phyloP scores from a whole-genome alignment of 2,888 invertebrate genomes.

The Melanchra persicariae region DNA sequence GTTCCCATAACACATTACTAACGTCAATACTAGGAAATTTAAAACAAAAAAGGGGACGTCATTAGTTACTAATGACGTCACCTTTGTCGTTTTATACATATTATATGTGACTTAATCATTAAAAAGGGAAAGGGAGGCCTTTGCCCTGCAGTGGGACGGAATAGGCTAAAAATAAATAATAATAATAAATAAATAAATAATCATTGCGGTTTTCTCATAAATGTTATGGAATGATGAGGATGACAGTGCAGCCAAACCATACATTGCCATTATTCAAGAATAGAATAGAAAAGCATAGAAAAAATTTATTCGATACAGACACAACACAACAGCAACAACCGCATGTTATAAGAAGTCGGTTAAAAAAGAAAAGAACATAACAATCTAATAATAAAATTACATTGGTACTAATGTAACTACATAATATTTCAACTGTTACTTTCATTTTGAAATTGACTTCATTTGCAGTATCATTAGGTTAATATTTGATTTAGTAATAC shows the following conservation, averaged over 20 bases:
- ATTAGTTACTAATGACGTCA: constrained; percentile 42
- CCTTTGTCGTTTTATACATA: constrained; percentile 23
- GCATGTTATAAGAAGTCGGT: too few species aligned
- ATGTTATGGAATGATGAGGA: not conserved
- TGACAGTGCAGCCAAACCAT: not conserved
- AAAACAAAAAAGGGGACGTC: too few species aligned
- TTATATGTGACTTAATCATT: not conserved
- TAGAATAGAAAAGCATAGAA: too few species aligned
- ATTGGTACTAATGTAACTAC: not conserved
- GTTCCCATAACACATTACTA: constrained; percentile 30
- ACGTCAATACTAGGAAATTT: constrained; percentile 43
- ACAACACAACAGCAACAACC: too few species aligned
- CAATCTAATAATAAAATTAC: not conserved
- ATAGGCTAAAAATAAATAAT: too few species aligned
- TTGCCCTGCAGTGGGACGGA: too few species aligned
- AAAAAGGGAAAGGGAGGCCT: too few species aligned
- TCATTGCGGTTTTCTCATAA: not conserved
- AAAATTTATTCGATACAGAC: too few species aligned
- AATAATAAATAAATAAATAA: too few species aligned
- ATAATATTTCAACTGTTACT: not conserved
- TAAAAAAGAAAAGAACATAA: too few species aligned
- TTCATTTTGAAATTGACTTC: not conserved
- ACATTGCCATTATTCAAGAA: not conserved
- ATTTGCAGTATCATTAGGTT: not conserved
- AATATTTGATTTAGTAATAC: too few species aligned